These are phyloP conservation scores for Oreortyx pictus DNA, from an alignment of 2,797 vertebrate species.

Conservation along the genomic window DNA sequence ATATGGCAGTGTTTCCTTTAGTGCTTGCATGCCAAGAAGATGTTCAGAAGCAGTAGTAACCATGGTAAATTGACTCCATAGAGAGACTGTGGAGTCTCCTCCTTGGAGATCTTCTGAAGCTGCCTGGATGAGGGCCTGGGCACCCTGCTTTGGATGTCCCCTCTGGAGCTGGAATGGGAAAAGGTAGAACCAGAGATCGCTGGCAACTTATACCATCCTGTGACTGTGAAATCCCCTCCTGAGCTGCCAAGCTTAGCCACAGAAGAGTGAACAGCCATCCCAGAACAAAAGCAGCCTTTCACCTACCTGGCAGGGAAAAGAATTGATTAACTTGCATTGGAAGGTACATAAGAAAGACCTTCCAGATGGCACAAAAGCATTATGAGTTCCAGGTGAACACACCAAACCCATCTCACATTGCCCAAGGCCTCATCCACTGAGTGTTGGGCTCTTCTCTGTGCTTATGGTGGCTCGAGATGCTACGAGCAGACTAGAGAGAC, in stretches of 20 bases:
- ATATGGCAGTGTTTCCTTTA: background rate
- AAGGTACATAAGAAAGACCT: background rate
- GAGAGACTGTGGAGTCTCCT: background rate
- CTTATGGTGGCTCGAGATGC: background rate
- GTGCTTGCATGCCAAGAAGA: background rate
- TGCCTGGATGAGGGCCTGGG: background rate
- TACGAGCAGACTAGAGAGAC: background rate
- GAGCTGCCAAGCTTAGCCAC: rapidly evolving
- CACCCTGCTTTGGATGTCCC: background rate
- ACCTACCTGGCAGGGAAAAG: background rate
- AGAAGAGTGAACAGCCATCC: background rate
- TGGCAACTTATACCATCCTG: background rate
- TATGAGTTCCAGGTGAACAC: background rate
- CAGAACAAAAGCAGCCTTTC: background rate
- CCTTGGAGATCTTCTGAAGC: background rate
- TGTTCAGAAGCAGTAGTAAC: background rate
- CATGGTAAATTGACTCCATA: background rate
- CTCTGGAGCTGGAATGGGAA: background rate
- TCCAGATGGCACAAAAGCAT: background rate
- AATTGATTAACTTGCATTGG: background rate
- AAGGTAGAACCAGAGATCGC: background rate
- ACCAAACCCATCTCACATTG: background rate
- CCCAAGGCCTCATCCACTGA: background rate
- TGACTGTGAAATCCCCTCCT: background rate
- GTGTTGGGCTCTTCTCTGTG: rapidly evolving